A percentile compares a stretch with the other conserved stretches of the same genome.
These are phyloP conservation scores for Oenanthe melanoleuca DNA, from an alignment of 2,113 vertebrate genomes.

Conservation along the genomic window DNA sequence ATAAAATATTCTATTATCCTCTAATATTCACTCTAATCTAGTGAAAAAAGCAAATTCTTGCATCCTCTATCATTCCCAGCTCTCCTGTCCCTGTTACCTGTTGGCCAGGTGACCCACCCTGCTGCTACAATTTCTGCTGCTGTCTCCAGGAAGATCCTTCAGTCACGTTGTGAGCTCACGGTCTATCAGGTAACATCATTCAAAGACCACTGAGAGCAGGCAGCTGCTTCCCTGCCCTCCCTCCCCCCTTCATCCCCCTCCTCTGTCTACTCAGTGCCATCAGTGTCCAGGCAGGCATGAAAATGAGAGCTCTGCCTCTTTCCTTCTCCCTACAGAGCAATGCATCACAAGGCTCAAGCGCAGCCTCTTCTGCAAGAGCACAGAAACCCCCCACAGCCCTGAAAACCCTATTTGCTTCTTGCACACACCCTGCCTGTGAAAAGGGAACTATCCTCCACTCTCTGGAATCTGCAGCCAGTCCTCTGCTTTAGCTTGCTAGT, in stretches of 20 bases:
- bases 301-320: not conserved
- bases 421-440: accelerated
- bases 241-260: accelerated
- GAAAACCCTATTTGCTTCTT: not conserved
- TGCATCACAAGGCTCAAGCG: not conserved
- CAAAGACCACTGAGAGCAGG: not conserved
- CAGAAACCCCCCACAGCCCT: not conserved
- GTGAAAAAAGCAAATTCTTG: not conserved
- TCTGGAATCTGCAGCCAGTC: not conserved
- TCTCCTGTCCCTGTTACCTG: not conserved
- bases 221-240: not conserved
- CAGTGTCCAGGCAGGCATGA: not conserved
- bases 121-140: not conserved
- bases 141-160: not conserved
- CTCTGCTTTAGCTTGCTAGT: not conserved
- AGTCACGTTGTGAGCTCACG: accelerated
- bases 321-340: not conserved
- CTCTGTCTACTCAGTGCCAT: not conserved
- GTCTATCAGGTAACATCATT: not conserved
- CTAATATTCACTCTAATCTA: no score
- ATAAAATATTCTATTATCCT: not conserved
- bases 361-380: not conserved
- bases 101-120: not conserved
- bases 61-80: not conserved
- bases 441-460: not conserved